phyloP scores from a whole-genome alignment of 53 echinoderm and acorn worm species.

The Paracentrotus lividus region DNA sequence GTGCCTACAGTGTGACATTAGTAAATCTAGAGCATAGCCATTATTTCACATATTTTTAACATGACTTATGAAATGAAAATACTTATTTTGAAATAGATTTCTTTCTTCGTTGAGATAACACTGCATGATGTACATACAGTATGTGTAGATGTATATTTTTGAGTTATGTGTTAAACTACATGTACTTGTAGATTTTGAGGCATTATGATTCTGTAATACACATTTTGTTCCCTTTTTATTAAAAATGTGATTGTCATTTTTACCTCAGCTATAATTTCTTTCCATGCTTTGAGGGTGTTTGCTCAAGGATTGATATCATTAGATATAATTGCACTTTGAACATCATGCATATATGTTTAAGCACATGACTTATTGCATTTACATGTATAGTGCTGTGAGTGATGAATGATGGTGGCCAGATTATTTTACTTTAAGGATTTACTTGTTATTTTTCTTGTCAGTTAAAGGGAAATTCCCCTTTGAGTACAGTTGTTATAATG shows the following conservation, averaged over 20 bases:
- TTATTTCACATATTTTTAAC: neutral
- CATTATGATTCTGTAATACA: neutral
- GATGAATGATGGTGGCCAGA: neutral
- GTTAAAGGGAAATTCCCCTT: neutral
- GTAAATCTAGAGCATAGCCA: neutral
- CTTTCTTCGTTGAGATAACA: neutral
- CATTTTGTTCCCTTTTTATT: neutral
- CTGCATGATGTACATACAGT: conserved; percentile 32
- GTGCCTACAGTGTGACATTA: conserved; percentile 28
- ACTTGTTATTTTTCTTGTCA: neutral
- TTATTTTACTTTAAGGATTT: neutral
- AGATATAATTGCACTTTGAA: neutral
- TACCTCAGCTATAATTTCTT: neutral
- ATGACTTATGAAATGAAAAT: neutral
- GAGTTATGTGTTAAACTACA: neutral
- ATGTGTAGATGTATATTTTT: conserved; percentile 1
- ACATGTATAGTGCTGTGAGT: neutral
- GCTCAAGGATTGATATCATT: neutral
- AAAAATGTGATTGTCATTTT: neutral
- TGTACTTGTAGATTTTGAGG: conserved; percentile 19
- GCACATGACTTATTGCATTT: neutral
- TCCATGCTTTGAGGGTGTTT: neutral
- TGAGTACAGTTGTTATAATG: neutral
- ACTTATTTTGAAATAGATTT: neutral
- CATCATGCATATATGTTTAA: neutral